Percentiles rank a stretch among this genome's conserved stretches.
Evolutionary conservation across 2,113 vertebrate species (phyloP).

Genomic region (Actenoides hombroni): DNA sequence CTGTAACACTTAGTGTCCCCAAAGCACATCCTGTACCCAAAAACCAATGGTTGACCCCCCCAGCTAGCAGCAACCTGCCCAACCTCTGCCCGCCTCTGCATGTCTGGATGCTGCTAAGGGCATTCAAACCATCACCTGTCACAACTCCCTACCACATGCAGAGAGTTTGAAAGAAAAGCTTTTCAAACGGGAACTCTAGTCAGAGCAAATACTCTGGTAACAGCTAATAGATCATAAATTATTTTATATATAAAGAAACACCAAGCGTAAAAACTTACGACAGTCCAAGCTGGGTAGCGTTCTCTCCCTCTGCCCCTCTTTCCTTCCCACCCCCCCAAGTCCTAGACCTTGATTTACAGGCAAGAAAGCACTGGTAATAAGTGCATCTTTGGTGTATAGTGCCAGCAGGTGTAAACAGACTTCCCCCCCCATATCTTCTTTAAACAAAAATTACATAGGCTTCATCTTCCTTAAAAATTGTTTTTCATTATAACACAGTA

Average conservation of each 20-base stretch:
- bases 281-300: background rate
- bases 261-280: fast-evolving
- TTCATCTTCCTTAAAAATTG: background rate
- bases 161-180: background rate
- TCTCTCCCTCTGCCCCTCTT: no score
- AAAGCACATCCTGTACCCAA: fast-evolving
- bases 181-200: background rate
- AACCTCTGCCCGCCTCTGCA: background rate
- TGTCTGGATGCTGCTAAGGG: fast-evolving
- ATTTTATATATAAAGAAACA: no score
- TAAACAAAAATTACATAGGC: background rate
- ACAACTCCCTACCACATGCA: fast-evolving
- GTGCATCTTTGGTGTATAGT: background rate
- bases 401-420: background rate
- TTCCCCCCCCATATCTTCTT: background rate
- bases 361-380: background rate
- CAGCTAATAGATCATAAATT: background rate
- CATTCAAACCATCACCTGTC: fast-evolving
- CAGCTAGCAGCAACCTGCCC: background rate
- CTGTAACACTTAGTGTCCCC: fast-evolving
- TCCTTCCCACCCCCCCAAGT: background rate
- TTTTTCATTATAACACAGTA: background rate
- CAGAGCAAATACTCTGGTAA: background rate
- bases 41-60: no score
- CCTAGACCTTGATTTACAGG: background rate